Conservation (phyloP, 2,888 invertebrate genomes). For the Macrophya annulata region DNA sequence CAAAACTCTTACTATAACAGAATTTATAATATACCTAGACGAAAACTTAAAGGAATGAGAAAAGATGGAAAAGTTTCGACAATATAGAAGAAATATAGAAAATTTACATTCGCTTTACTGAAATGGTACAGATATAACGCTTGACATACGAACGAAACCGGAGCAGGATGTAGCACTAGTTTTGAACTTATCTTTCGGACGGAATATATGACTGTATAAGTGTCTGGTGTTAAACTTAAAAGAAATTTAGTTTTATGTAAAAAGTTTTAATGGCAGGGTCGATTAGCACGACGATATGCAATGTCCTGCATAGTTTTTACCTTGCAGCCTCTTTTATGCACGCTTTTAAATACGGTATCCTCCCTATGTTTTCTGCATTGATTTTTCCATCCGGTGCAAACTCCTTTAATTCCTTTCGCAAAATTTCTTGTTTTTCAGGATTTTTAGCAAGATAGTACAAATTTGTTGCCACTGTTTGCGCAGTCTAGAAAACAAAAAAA, state of each 20-base stretch:
- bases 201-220: conserved; percentile 39
- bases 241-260: conserved; percentile 39
- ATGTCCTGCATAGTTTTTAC: conserved; percentile 38
- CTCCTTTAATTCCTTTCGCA: conserved; percentile 74
- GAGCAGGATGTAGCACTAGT: conserved; percentile 8
- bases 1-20: not conserved
- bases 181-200: not conserved
- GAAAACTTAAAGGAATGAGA: not conserved
- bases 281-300: conserved; percentile 46
- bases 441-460: conserved; percentile 79
- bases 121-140: not conserved
- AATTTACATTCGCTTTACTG: conserved; percentile 23
- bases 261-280: conserved; percentile 45
- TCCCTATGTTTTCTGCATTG: conserved; percentile 72
- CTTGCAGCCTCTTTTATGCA: conserved; percentile 39
- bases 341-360: conserved; percentile 75
- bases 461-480: conserved; percentile 71
- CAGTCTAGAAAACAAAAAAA: conserved; percentile 65
- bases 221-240: conserved; percentile 14
- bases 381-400: conserved; percentile 67
- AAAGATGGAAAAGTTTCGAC: not conserved
- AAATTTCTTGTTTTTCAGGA: conserved; percentile 77
- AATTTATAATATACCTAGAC: not conserved
- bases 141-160: not conserved
- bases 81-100: not conserved